Evolutionary conservation across 1,140 invertebrate genomes (phyloP).

Genomic region (Ooceraea biroi): DNA sequence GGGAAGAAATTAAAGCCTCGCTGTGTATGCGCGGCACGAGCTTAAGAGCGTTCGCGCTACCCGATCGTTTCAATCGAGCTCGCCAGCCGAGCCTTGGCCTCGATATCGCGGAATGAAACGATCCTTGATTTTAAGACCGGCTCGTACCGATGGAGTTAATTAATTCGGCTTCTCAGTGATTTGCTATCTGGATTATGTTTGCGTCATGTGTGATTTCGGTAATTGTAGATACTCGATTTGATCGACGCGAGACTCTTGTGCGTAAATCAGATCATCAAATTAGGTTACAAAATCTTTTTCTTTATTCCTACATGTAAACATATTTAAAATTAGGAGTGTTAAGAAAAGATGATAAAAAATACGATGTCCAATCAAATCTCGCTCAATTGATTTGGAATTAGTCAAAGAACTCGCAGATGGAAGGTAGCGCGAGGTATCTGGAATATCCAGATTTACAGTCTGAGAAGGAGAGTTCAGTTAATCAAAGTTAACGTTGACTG

Average conservation of each 20-base stretch:
- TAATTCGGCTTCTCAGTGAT: conserved; percentile 31
- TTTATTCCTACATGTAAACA: neutral
- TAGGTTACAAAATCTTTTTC: neutral
- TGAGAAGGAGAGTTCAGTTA: conserved; percentile 38
- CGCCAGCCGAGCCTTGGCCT: conserved; percentile 14
- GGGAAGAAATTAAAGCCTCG: conserved; percentile 76
- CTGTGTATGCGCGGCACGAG: conserved; percentile 53
- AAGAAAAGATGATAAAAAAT: neutral
- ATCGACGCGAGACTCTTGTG: neutral
- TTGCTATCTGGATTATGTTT: conserved; percentile 6
- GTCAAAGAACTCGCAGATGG: conserved; percentile 30
- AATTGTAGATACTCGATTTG: neutral
- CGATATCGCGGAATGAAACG: conserved; percentile 46
- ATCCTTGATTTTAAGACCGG: conserved; percentile 36
- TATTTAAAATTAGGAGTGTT: conserved; percentile 14
- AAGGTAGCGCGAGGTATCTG: conserved; percentile 17
- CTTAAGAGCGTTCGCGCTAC: conserved; percentile 47
- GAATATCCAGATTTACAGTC: neutral
- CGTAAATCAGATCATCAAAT: neutral
- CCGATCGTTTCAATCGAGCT: conserved; percentile 55
- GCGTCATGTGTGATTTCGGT: neutral
- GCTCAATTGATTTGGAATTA: conserved; percentile 8
- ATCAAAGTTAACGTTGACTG: conserved; percentile 54
- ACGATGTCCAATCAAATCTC: neutral
- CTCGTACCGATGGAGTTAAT: conserved; percentile 39